These are phyloP conservation scores for Drosophila ustulata DNA, from an alignment of 2,888 invertebrate species.

Conservation along the genomic window DNA sequence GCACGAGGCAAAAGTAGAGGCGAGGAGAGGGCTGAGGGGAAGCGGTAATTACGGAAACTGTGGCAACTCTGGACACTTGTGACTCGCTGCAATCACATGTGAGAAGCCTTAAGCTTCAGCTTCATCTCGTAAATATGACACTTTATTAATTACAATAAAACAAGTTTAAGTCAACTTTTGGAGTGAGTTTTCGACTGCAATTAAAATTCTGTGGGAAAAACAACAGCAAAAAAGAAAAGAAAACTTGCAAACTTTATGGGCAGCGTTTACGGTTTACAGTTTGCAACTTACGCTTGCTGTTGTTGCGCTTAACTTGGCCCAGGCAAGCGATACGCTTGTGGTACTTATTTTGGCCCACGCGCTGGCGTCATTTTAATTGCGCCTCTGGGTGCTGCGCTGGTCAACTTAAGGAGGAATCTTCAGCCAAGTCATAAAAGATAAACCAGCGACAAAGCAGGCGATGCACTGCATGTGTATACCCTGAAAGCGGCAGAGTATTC, in stretches of 20 bases:
- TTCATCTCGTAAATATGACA: constrained; percentile 63
- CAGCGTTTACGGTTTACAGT: constrained; percentile 7
- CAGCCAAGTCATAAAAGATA: constrained; percentile 25
- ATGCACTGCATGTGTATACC: too few relatives aligned
- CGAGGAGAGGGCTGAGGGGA: background rate
- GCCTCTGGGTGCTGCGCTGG: constrained; percentile 29
- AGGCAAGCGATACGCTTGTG: constrained; percentile 53
- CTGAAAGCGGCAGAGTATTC: background rate
- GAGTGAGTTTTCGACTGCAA: constrained; percentile 27
- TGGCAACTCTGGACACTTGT: constrained; percentile 4
- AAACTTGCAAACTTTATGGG: constrained; percentile 27
- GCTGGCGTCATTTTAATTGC: constrained; percentile 46
- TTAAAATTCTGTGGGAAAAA: constrained; percentile 30
- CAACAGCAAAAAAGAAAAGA: constrained; percentile 21
- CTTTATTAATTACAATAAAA: constrained; percentile 67
- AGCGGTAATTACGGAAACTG: constrained; percentile 2
- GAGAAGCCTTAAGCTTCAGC: constrained; percentile 45
- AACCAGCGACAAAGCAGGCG: background rate
- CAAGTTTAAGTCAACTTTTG: constrained; percentile 37
- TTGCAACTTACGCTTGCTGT: constrained; percentile 5
- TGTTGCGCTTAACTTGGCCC: constrained; percentile 6
- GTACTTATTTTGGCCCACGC: background rate
- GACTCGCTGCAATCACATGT: constrained; percentile 53
- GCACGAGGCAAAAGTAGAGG: too few relatives aligned
- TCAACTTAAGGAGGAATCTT: constrained; percentile 41